These are phyloP conservation scores for Recurvirostra avosetta DNA, from an alignment of 2,113 vertebrate species.

Conservation along the genomic window DNA sequence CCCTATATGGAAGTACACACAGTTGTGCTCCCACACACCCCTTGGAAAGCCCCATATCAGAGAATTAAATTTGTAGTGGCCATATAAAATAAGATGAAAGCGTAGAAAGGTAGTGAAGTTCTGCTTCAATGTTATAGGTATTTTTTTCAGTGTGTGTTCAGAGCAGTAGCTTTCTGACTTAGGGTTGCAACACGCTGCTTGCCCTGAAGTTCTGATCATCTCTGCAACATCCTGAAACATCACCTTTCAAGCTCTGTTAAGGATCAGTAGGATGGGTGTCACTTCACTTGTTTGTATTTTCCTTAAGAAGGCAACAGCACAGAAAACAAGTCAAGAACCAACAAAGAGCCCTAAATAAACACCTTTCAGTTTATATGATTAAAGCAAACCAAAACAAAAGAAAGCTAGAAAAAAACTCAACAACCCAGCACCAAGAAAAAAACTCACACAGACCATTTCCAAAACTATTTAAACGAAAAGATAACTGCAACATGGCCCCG, in stretches of 20 bases:
- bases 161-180: not conserved
- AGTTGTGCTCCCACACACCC: not conserved
- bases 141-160: not conserved
- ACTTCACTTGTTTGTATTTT: not conserved
- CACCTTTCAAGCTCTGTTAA: not conserved
- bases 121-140: not conserved
- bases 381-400: not conserved
- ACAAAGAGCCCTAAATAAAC: not conserved
- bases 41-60: not conserved
- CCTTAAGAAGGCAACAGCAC: not conserved
- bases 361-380: not conserved
- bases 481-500: not conserved
- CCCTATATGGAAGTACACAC: not conserved
- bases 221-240: not conserved
- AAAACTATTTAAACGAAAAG: not conserved
- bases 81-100: not conserved
- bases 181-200: not conserved
- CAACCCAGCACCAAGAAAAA: not conserved
- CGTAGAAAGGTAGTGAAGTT: not conserved
- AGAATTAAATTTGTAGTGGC: not conserved
- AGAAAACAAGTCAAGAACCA: not conserved
- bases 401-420: not conserved
- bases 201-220: not conserved
- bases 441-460: not conserved
- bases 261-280: not conserved